Evolutionary conservation across 2,888 invertebrate genomes (phyloP), one percentile per base, ranked within the genome.

Genomic region (Stenichneumon culpator): DNA sequence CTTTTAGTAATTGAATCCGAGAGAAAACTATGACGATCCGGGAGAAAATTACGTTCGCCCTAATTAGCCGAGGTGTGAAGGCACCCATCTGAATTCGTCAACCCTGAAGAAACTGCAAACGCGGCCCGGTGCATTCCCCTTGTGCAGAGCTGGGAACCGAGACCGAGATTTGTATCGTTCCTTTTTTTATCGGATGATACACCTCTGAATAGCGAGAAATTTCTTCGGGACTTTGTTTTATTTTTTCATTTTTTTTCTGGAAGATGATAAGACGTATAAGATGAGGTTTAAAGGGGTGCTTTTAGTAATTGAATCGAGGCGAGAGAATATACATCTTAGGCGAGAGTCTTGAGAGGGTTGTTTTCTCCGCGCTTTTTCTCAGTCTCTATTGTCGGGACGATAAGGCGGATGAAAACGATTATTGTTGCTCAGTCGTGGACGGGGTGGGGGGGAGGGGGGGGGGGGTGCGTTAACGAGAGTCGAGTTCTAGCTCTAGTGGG

Each of bases 31-130:
- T 16, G 28, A 68, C 39, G 74, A 32, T 44, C 28, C 47, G 68
- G 69, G 87, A 86, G 88, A 89, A 89, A 89, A 89, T 92, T 91
- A 90, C 90, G 89, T 88, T 89, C 88, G 83, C 86, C 89, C 90
- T 92, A 92, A 93, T 93, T 92, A 92, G 90, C 86, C 83, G 74
- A 93, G 91, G 93, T 92, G 93, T 89, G 92, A 93, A 93, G 91
- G 90, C 89, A 89, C 88, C 90, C 90, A 92, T 92, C 90, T 90
- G 90, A 92, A 92, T 93, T 92, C 89, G 90, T 91, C 91, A 90
- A 88, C 86, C 79, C 57, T 28, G 67, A 25, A 52, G 65, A 44
- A 50, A 50, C 63, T 16, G 28, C 28, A 28, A 60, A 44, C 70
- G 82, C 36, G 65, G 28, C 50, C 50, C 65, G 50, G 65, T n/a